phyloP scores from a whole-genome alignment of 2,113 vertebrate genomes.

The Centropristis striata region DNA sequence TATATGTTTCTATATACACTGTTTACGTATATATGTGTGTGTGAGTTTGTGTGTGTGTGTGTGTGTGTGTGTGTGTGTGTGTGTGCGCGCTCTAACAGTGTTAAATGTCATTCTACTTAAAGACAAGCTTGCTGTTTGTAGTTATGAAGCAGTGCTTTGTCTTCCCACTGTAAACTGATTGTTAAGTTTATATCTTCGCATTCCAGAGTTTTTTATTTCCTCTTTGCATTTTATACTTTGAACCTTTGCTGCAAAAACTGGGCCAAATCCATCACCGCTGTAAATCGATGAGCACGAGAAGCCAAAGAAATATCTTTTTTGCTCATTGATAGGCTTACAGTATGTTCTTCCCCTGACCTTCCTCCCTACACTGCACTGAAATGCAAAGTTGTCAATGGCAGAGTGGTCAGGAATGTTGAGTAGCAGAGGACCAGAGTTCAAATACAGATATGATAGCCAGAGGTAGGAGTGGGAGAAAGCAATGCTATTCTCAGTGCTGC shows the following conservation, averaged over 20 bases:
- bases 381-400: slow-evolving; percentile 48
- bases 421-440: slow-evolving; percentile 42
- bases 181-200: background rate
- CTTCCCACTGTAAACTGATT: background rate
- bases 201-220: background rate
- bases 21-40: background rate
- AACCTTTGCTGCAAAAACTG: background rate
- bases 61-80: no score
- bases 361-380: slow-evolving; percentile 42
- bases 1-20: no score
- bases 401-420: slow-evolving; percentile 62
- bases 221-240: background rate
- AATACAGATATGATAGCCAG: slow-evolving; percentile 43
- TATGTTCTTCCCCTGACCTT: slow-evolving; percentile 48
- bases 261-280: background rate
- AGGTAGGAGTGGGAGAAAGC: slow-evolving; percentile 51
- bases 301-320: slow-evolving; percentile 13
- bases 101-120: background rate
- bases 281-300: background rate
- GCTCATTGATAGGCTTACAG: slow-evolving; percentile 37
- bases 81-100: background rate
- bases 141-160: background rate
- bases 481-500: slow-evolving; percentile 3
- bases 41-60: no score
- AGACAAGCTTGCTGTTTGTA: background rate